phyloP scores from a whole-genome alignment of 2,113 vertebrate species.

The Notothenia coriiceps region DNA sequence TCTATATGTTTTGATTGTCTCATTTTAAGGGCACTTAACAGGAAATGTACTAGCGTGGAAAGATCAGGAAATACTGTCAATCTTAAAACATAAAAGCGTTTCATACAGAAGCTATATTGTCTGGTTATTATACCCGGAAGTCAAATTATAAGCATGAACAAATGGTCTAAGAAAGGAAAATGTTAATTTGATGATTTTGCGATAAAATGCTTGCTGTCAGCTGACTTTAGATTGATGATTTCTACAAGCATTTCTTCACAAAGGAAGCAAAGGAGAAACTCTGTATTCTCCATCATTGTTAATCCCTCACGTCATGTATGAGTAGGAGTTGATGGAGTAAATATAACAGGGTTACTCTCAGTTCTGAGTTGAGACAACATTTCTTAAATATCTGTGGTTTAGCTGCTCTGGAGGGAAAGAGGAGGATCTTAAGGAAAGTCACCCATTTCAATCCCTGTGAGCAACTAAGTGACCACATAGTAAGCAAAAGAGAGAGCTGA shows the following conservation, averaged over 20 bases:
- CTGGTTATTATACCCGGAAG: neutral
- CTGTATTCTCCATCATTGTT: neutral
- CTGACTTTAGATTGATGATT: neutral
- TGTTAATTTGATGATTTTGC: neutral
- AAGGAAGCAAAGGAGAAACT: neutral
- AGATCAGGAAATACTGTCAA: neutral
- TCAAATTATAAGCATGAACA: neutral
- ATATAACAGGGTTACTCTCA: constrained; percentile 19
- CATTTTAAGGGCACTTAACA: neutral
- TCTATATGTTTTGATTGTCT: neutral
- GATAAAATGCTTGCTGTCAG: neutral
- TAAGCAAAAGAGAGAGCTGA: neutral
- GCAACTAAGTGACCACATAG: neutral
- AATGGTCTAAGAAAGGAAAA: neutral
- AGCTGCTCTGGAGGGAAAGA: constrained; percentile 86
- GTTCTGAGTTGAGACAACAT: constrained; percentile 30
- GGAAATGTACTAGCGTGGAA: neutral
- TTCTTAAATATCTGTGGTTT: constrained; percentile 35
- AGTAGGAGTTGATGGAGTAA: neutral
- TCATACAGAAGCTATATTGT: neutral
- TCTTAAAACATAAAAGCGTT: neutral
- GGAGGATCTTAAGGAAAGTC: constrained; percentile 88
- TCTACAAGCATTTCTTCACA: neutral
- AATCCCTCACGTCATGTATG: neutral
- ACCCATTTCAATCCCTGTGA: constrained; percentile 62